These are phyloP conservation scores for Cheilosia vernalis DNA, from an alignment of 2,888 invertebrate genomes.

Conservation along the genomic window DNA sequence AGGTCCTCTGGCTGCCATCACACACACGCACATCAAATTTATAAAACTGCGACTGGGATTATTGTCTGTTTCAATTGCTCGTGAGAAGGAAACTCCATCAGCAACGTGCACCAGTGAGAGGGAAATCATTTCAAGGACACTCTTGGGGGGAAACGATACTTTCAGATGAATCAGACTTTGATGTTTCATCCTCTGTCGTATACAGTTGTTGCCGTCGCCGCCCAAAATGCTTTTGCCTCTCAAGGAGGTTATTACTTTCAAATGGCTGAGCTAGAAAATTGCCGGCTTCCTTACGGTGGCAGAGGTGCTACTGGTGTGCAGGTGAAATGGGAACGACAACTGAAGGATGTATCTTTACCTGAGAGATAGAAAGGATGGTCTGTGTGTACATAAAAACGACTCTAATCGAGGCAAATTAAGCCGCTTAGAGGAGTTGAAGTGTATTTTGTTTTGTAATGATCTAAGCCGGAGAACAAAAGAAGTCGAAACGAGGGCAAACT, in stretches of 20 bases:
- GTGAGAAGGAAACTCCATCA: not conserved
- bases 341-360: conserved; percentile 25
- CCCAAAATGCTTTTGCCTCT: conserved; percentile 13
- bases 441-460: conserved; percentile 45
- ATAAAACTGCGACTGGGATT: conserved; percentile 39
- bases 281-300: conserved; percentile 50
- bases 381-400: conserved; percentile 33
- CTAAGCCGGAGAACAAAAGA: conserved; percentile 43
- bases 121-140: conserved; percentile 56
- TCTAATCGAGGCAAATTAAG: conserved; percentile 51
- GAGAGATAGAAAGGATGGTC: not conserved
- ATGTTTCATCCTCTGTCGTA: conserved; percentile 42
- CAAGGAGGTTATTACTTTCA: conserved; percentile 60
- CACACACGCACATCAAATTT: conserved; percentile 25
- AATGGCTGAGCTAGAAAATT: conserved; percentile 72
- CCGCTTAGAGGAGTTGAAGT: conserved; percentile 40
- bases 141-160: conserved; percentile 53
- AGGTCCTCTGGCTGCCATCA: conserved; percentile 26
- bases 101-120: not conserved
- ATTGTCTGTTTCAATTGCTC: conserved; percentile 47
- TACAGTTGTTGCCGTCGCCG: conserved; percentile 16
- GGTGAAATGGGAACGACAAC: conserved; percentile 63
- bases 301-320: conserved; percentile 42
- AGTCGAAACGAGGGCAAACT: conserved; percentile 47
- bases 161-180: conserved; percentile 66